Conservation (phyloP, 2,113 vertebrate species). For the Taurulus bubalis region DNA sequence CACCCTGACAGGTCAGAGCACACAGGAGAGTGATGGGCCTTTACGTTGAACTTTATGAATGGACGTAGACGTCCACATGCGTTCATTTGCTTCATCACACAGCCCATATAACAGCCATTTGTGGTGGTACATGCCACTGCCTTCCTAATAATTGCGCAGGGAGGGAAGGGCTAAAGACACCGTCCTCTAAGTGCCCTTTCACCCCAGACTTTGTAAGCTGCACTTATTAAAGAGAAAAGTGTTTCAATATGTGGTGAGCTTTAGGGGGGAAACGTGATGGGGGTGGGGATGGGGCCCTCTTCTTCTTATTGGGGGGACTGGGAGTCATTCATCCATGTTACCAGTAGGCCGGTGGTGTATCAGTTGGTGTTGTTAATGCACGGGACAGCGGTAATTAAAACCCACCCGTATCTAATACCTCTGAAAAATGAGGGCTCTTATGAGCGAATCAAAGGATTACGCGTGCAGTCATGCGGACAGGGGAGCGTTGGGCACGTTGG, state of each 20-base stretch:
- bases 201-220: conserved; percentile 93
- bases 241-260: conserved; percentile 96
- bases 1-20: conserved; percentile 17
- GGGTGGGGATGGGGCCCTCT: conserved; percentile 75
- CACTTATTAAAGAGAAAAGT: conserved; percentile 99
- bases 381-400: conserved; percentile 44
- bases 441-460: conserved; percentile 58
- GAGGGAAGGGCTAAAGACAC: conserved; percentile 87
- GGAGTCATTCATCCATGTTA: conserved; percentile 57
- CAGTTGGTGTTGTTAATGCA: conserved; percentile 41
- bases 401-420: conserved; percentile 29
- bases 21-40: conserved; percentile 1
- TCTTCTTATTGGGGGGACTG: conserved; percentile 51
- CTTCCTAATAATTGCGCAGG: conserved; percentile 76
- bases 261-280: conserved; percentile 74
- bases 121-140: conserved; percentile 56
- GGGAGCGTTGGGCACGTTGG: conserved; percentile 44
- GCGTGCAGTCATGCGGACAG: conserved; percentile 8
- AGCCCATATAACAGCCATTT: conserved; percentile 38
- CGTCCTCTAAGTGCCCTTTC: conserved; percentile 96
- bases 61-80: conserved; percentile 20
- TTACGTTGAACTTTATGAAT: conserved; percentile 22
- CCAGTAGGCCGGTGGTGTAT: conserved; percentile 42
- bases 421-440: conserved; percentile 12
- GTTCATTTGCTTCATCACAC: conserved; percentile 46